Evolutionary conservation across 1,140 invertebrate species (phyloP).

Genomic region (Cotesia vestalis): DNA sequence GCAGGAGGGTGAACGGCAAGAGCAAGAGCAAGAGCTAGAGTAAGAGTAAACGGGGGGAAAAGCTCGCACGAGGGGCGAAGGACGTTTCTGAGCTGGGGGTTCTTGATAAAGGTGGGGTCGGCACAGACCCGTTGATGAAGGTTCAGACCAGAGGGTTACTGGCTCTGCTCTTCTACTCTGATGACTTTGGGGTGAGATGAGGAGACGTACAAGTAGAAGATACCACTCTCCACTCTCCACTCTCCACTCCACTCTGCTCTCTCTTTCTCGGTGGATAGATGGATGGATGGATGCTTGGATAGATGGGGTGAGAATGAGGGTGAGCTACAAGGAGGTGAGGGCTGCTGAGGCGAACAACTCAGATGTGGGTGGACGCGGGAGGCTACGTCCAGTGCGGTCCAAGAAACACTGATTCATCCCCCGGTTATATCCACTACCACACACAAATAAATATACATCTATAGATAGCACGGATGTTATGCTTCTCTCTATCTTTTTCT

Average conservation of each 20-base stretch:
- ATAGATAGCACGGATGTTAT: not conserved
- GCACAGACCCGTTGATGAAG: conserved; percentile 65
- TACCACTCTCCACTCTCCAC: too few relatives aligned
- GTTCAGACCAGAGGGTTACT: conserved; percentile 64
- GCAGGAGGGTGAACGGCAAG: conserved; percentile 35
- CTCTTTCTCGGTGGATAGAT: conserved; percentile 21
- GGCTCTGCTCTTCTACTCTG: conserved; percentile 59
- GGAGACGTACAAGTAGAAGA: conserved; percentile 5
- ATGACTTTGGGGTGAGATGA: conserved; percentile 49
- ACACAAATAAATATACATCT: not conserved
- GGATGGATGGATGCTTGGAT: conserved; percentile 5
- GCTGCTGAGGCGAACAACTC: conserved; percentile 22
- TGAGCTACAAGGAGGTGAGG: conserved; percentile 17
- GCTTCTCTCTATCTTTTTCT: not conserved
- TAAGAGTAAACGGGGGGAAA: conserved; percentile 21
- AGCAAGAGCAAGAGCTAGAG: conserved; percentile 20
- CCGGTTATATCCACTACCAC: conserved; percentile 54
- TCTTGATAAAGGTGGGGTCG: conserved; percentile 67
- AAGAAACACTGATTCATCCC: conserved; percentile 65
- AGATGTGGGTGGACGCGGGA: conserved; percentile 36
- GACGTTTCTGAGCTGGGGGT: conserved; percentile 51
- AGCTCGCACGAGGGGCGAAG: conserved; percentile 35
- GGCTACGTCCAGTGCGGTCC: conserved; percentile 57
- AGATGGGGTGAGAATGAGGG: conserved; percentile 27
- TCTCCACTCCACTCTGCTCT: conserved; percentile 19